A percentile compares a stretch with the other conserved stretches of the same genome.
These are phyloP conservation scores for Uloborus plumipes DNA, from an alignment of 2,888 invertebrate genomes.

Conservation along the genomic window DNA sequence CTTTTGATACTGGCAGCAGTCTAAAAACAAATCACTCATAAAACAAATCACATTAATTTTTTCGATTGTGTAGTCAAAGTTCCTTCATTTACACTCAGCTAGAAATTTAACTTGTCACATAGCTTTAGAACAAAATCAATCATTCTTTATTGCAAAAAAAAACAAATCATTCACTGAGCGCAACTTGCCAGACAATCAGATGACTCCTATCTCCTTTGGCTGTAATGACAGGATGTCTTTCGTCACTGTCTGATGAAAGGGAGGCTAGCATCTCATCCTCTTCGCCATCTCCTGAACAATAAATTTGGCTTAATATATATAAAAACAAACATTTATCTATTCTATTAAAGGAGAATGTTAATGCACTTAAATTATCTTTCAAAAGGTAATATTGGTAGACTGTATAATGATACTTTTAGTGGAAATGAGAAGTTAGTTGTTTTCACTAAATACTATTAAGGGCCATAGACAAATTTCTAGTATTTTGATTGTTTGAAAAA, in stretches of 20 bases:
- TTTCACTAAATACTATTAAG: too few species aligned
- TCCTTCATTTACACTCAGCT: too few species aligned
- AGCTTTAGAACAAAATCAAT: too few species aligned
- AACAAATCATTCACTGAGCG: conserved; percentile 31
- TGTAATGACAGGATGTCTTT: conserved; percentile 69
- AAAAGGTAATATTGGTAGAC: not conserved
- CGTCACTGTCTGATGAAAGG: conserved; percentile 47
- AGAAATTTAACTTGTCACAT: too few species aligned
- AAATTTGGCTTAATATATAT: not conserved
- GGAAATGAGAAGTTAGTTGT: not conserved
- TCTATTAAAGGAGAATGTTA: not conserved
- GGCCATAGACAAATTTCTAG: too few species aligned
- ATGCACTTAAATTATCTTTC: not conserved
- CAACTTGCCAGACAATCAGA: conserved; percentile 90
- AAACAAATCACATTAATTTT: too few species aligned
- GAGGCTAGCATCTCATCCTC: conserved; percentile 66
- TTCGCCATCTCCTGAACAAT: conserved; percentile 60
- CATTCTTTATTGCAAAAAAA: not conserved
- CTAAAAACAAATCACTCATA: too few species aligned
- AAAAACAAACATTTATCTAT: not conserved
- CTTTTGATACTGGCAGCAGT: too few species aligned
- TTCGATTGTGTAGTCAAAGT: too few species aligned
- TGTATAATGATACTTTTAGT: not conserved
- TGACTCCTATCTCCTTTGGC: conserved; percentile 82
- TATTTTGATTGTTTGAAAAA: too few species aligned